Base-by-base conservation (phyloP, 92 coral and sea anemone species). In the Diadumene lineata region DNA sequence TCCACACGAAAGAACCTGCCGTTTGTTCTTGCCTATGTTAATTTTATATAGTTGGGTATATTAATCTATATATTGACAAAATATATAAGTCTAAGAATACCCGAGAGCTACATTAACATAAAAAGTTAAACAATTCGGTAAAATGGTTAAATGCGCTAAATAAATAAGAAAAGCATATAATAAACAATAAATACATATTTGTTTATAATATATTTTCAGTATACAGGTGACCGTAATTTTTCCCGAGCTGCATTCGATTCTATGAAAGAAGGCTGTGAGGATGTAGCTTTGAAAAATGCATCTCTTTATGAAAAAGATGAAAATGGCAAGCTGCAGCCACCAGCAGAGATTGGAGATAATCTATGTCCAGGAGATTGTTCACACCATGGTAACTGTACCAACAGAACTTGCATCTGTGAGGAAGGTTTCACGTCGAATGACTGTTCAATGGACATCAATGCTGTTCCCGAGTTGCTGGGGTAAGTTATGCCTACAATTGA, bases 321-420 rank as follows among this genome's bases (percentile, higher is more conserved):
- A 18, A 44, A 65, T 0, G 89, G 89, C 4, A 72, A 79, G 1
- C 19, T 73, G 0, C 60, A 66, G 7, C 89, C 89, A 6, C 89
- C 89, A 0, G 16, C 31, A 55, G 70, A 84, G 19, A 72, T 90
- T 34, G 72, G 82, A 0, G 84, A 74, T 24, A 73, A 83, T 11
- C 55, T 90, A 23, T 90, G 96, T 32, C 87, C 96, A 1, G 78
- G 81, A 34, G 92, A 90, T 43, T 90, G 96, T 51, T 83, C 78
- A 31, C 64, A 31, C 21, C 83, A 78, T 34, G 96, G 96, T 0
- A 87, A 87, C 78, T 90, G 96, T 58, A 74, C 78, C 9, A 87
- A 87, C 57, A 79, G 92, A 11, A 87, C 85, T 0, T 90, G 96
- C 55, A 46, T 69, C 1, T 90, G 96, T 56, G 76, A 83, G 34